Conservation (phyloP, 2,888 invertebrate genomes). For the Melanophora roralis region DNA sequence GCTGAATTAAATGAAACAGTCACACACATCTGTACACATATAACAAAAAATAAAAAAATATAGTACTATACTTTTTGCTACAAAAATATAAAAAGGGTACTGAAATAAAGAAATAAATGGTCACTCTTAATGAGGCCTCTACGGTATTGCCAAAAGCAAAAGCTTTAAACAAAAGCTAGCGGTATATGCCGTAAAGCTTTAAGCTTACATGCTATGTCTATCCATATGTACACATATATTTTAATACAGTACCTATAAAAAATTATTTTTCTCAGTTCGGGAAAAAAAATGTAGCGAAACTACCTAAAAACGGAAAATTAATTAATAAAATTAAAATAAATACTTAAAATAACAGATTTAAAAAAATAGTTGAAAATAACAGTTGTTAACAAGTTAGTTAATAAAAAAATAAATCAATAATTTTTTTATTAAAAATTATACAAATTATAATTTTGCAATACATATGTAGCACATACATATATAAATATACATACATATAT, state of each 20-base stretch:
- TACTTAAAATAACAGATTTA: slow-evolving; percentile 50
- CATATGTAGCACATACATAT: too few species aligned
- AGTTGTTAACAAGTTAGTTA: not conserved
- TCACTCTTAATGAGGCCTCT: not conserved
- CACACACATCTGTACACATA: too few species aligned
- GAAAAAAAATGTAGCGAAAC: slow-evolving; percentile 43
- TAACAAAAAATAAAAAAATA: too few species aligned
- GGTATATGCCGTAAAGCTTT: slow-evolving; percentile 38
- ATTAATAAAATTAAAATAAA: slow-evolving; percentile 63
- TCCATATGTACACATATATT: slow-evolving; percentile 10
- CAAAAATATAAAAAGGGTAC: too few species aligned
- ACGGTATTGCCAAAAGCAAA: slow-evolving; percentile 9
- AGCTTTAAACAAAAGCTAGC: slow-evolving; percentile 31
- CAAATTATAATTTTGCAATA: too few species aligned
- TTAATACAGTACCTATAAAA: not conserved
- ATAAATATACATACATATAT: too few species aligned
- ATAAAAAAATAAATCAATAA: not conserved
- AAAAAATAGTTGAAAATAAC: slow-evolving; percentile 6
- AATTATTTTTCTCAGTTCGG: slow-evolving; percentile 38
- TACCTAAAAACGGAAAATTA: slow-evolving; percentile 18
- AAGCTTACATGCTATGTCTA: slow-evolving; percentile 22
- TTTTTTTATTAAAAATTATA: too few species aligned
- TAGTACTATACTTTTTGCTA: too few species aligned
- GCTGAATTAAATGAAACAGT: too few species aligned
- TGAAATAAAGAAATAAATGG: too few species aligned